Percentiles rank a stretch among this genome's conserved stretches.
Conservation (phyloP, 2,113 vertebrate genomes). For the Ivindomyrus marchei region DNA sequence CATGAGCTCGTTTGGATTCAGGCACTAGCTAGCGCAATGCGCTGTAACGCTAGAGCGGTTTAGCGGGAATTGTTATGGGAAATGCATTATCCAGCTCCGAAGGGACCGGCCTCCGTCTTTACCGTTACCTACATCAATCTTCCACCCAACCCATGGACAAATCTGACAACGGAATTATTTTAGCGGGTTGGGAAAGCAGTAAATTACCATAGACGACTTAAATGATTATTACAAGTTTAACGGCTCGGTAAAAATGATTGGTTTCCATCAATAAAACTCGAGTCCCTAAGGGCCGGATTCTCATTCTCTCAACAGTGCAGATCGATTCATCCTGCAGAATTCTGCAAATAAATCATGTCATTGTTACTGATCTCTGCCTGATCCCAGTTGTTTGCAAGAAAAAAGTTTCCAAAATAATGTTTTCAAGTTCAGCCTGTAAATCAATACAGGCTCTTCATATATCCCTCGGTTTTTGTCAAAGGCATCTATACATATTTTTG, state of each 20-base stretch:
- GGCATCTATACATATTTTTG: neutral
- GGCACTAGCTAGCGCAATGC: neutral
- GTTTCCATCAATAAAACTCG: slow-evolving; percentile 16
- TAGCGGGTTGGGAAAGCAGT: slow-evolving; percentile 13
- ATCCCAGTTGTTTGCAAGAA: neutral
- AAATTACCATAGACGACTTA: neutral
- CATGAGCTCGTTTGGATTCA: neutral
- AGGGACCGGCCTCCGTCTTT: neutral
- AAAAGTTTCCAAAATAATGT: neutral
- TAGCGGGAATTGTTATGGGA: neutral
- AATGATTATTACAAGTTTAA: slow-evolving; percentile 18
- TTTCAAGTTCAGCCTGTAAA: neutral
- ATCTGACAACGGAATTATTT: slow-evolving; percentile 6
- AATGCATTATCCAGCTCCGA: neutral
- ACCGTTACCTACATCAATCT: neutral
- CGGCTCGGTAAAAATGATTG: slow-evolving; percentile 1
- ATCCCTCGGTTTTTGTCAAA: neutral
- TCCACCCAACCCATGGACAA: neutral
- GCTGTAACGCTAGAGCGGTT: neutral
- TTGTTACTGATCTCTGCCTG: neutral
- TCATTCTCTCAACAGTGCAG: neutral
- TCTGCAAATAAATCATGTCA: slow-evolving; percentile 6
- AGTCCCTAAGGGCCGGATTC: neutral
- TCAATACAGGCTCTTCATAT: neutral
- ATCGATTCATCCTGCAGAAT: neutral